phyloP scores from a whole-genome alignment of 2,797 vertebrate species.

The Malurus splendens region DNA sequence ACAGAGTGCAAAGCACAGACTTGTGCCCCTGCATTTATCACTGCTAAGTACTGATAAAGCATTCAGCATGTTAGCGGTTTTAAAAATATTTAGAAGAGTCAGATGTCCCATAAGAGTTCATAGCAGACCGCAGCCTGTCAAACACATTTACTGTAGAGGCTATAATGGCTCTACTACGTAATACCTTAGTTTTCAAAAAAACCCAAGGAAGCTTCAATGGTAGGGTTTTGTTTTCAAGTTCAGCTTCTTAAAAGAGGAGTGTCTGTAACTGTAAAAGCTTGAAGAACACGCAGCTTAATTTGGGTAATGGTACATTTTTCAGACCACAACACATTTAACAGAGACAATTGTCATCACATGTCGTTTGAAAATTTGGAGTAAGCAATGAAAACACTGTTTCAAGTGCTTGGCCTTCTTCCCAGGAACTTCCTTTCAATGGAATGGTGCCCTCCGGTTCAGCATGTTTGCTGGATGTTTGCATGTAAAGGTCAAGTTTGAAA shows the following conservation, averaged over 20 bases:
- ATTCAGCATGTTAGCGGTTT: background rate
- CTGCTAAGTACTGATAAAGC: background rate
- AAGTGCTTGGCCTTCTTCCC: background rate
- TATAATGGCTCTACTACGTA: background rate
- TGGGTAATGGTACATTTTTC: background rate
- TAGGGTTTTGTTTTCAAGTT: background rate
- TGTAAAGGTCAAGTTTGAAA: conserved; percentile 1
- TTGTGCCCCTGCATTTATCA: background rate
- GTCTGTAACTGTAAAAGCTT: background rate
- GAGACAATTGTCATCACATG: rapidly evolving
- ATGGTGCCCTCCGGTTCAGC: background rate
- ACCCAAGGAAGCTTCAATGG: background rate
- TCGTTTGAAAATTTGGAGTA: background rate
- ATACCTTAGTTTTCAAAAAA: background rate
- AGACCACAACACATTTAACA: background rate
- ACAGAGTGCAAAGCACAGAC: background rate
- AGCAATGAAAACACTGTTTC: background rate
- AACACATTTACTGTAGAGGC: background rate
- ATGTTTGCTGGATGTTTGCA: background rate
- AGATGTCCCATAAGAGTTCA: background rate
- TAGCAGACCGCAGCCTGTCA: background rate
- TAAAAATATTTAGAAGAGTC: background rate
- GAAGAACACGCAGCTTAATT: background rate
- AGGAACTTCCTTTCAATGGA: background rate
- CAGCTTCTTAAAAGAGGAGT: background rate